phyloP scores from a whole-genome alignment of 92 coral and sea anemone genomes.

The Palythoa grandiflora region DNA sequence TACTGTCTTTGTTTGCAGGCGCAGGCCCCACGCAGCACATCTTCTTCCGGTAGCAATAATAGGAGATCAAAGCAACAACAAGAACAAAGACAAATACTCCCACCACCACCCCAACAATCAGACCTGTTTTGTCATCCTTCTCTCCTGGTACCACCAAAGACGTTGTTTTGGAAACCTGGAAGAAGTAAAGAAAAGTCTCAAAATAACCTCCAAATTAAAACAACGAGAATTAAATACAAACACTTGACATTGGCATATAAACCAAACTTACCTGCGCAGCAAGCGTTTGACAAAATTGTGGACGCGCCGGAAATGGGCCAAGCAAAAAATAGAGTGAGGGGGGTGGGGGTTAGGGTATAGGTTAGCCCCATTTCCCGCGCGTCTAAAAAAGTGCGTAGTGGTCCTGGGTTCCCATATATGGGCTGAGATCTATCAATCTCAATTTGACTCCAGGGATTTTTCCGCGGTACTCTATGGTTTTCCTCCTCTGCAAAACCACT shows the following conservation, averaged over 20 bases:
- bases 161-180: conserved; percentile 16
- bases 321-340: too few species aligned
- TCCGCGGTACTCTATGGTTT: too few species aligned
- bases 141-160: neutral
- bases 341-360: too few species aligned
- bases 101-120: neutral
- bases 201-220: neutral
- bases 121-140: conserved; percentile 29
- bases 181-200: neutral
- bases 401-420: too few species aligned
- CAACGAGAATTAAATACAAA: neutral
- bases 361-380: too few species aligned
- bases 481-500: too few species aligned
- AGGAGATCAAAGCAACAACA: neutral
- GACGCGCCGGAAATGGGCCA: too few species aligned
- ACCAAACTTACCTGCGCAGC: neutral
- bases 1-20: neutral
- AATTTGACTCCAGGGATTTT: too few species aligned
- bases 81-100: neutral
- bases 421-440: too few species aligned
- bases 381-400: too few species aligned
- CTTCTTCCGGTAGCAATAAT: conserved; percentile 21
- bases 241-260: too few species aligned
- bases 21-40: conserved; percentile 10
- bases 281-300: too few species aligned